Evolutionary conservation across 2,113 vertebrate genomes (phyloP).

Genomic region (Siniperca knerii): DNA sequence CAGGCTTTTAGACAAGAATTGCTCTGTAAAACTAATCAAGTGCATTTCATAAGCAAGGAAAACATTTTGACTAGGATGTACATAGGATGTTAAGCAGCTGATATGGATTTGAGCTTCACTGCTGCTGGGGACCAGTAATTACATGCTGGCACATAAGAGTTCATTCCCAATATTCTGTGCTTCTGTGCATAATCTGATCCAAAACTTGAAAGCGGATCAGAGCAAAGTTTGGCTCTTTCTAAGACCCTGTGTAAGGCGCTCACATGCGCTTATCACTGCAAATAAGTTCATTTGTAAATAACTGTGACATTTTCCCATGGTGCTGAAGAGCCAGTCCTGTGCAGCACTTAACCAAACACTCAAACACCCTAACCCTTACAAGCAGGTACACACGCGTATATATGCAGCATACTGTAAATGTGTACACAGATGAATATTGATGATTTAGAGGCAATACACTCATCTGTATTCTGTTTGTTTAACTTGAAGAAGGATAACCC

Average conservation of each 20-base stretch:
- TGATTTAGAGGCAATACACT: background rate
- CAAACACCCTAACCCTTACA: background rate
- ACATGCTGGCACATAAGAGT: constrained; percentile 3
- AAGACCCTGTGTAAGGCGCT: constrained; percentile 44
- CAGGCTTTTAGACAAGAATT: background rate
- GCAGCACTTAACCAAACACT: background rate
- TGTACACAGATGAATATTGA: background rate
- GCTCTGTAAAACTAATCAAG: background rate
- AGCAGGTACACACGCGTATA: background rate
- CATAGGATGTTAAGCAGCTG: constrained; percentile 2
- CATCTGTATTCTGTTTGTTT: constrained; percentile 3
- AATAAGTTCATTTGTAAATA: constrained; percentile 62
- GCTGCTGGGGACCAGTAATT: constrained; percentile 16
- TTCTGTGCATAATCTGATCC: constrained; percentile 57
- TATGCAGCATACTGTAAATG: background rate
- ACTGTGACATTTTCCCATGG: constrained; percentile 62
- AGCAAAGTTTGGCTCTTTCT: constrained; percentile 40
- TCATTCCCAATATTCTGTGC: constrained; percentile 38
- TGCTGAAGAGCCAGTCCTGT: constrained; percentile 24
- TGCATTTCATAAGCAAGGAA: constrained; percentile 14
- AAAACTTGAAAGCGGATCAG: constrained; percentile 59
- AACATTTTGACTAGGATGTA: constrained; percentile 25
- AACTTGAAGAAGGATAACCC: background rate
- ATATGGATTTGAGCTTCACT: constrained; percentile 37
- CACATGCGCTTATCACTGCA: constrained; percentile 41